Conservation (phyloP, 1,140 invertebrate species). For the Plectrocnemia conspersa region DNA sequence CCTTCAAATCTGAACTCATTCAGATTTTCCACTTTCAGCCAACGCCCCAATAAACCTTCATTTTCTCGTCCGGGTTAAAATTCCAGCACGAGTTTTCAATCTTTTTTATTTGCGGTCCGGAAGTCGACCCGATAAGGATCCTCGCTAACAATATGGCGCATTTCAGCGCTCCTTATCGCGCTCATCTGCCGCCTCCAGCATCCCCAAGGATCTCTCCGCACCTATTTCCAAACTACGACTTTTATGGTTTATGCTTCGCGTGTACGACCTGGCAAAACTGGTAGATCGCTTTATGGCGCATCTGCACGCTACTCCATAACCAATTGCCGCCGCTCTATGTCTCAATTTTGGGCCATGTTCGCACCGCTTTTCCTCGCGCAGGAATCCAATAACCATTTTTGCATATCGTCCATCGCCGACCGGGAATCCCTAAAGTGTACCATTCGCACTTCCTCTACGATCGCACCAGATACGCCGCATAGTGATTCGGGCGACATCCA, state of each 20-base stretch:
- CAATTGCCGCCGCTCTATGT: slow-evolving; percentile 16
- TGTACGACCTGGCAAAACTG: slow-evolving; percentile 14
- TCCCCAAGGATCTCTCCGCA: slow-evolving; percentile 3
- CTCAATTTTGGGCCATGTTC: slow-evolving; percentile 11
- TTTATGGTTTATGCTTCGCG: slow-evolving; percentile 12
- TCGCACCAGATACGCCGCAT: slow-evolving; percentile 11
- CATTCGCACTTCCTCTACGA: slow-evolving; percentile 1
- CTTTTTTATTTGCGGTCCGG: background rate
- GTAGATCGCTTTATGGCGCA: slow-evolving; percentile 14
- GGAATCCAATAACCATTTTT: too few relatives aligned
- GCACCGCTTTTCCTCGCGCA: background rate
- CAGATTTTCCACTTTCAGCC: too few relatives aligned
- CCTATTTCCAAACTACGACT: slow-evolving; percentile 9
- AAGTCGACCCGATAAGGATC: background rate
- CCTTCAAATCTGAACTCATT: too few relatives aligned
- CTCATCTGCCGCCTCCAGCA: background rate
- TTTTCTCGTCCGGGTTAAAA: too few relatives aligned
- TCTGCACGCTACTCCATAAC: slow-evolving; percentile 15
- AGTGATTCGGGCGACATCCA: slow-evolving; percentile 6
- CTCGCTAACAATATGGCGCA: slow-evolving; percentile 1
- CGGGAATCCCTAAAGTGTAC: background rate
- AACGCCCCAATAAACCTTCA: too few relatives aligned
- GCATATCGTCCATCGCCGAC: background rate
- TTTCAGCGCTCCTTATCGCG: background rate
- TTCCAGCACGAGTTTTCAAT: slow-evolving; percentile 1